Evolutionary conservation across 2,797 vertebrate species (phyloP).

Genomic region (Sparidentex hasta): DNA sequence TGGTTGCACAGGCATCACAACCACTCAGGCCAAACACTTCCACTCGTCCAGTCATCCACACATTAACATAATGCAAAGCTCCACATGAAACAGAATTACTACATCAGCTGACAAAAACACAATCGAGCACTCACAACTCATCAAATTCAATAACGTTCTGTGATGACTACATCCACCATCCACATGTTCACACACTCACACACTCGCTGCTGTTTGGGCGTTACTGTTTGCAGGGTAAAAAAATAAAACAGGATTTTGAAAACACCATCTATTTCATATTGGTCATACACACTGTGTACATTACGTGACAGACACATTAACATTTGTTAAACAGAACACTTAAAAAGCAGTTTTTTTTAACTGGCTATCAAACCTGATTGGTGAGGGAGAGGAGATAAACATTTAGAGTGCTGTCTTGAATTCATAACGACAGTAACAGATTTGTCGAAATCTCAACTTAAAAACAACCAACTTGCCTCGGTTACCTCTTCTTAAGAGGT

Average conservation of each 20-base stretch:
- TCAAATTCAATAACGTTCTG: constrained; percentile 6
- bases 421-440: constrained; percentile 13
- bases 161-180: constrained; percentile 22
- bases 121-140: constrained; percentile 23
- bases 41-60: constrained; percentile 34
- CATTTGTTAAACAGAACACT: constrained; percentile 52
- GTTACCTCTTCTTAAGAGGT: constrained; percentile 7
- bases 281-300: constrained; percentile 66
- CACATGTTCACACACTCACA: constrained; percentile 35
- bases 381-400: constrained; percentile 39
- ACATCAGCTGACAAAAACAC: constrained; percentile 35
- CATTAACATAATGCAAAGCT: constrained; percentile 62
- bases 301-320: constrained; percentile 56
- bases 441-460: neutral
- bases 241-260: constrained; percentile 64
- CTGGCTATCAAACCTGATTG: constrained; percentile 18
- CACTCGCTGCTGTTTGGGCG: constrained; percentile 42
- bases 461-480: constrained; percentile 19
- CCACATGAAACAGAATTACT: constrained; percentile 49
- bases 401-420: constrained; percentile 26
- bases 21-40: constrained; percentile 51
- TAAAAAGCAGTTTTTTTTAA: constrained; percentile 59
- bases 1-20: constrained; percentile 70
- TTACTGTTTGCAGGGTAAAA: constrained; percentile 58
- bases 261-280: constrained; percentile 65